phyloP scores from a whole-genome alignment of 1,140 invertebrate species.

The Himalopsyche phryganea region DNA sequence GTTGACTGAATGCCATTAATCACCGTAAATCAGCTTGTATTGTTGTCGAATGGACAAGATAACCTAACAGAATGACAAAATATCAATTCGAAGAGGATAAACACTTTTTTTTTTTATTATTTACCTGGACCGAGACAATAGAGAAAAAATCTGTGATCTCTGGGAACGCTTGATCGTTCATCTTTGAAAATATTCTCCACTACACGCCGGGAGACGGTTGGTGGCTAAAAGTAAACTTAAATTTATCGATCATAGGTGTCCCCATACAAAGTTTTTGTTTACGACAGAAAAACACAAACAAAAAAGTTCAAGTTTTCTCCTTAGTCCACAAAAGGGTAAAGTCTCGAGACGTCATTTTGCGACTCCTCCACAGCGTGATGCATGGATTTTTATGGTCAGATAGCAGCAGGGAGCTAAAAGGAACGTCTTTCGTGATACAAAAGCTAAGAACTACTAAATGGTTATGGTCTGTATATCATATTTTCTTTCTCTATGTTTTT shows the following conservation, averaged over 20 bases:
- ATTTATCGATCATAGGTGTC: slow-evolving; percentile 24
- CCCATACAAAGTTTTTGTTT: slow-evolving; percentile 24
- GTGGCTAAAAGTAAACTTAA: not conserved
- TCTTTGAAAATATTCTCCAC: too few relatives aligned
- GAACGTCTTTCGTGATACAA: not conserved
- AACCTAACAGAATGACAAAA: too few relatives aligned
- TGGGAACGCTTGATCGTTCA: too few relatives aligned
- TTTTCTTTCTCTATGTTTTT: not conserved
- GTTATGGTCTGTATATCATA: not conserved
- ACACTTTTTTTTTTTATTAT: too few relatives aligned
- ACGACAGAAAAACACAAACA: slow-evolving; percentile 2
- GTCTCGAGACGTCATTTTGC: slow-evolving; percentile 16
- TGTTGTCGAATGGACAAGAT: too few relatives aligned
- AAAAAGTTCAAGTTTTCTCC: not conserved
- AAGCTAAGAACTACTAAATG: slow-evolving; percentile 1
- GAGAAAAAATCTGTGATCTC: too few relatives aligned
- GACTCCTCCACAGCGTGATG: slow-evolving; percentile 17
- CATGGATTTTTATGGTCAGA: slow-evolving; percentile 21
- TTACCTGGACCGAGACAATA: not conserved
- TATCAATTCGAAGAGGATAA: too few relatives aligned
- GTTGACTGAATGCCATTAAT: too few relatives aligned
- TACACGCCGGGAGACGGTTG: too few relatives aligned
- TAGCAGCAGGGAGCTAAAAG: slow-evolving; percentile 15
- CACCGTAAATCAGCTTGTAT: too few relatives aligned
- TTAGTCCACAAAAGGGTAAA: not conserved